These are phyloP conservation scores for Delichon dasypus DNA, from an alignment of 2,797 vertebrate species.

Conservation along the genomic window DNA sequence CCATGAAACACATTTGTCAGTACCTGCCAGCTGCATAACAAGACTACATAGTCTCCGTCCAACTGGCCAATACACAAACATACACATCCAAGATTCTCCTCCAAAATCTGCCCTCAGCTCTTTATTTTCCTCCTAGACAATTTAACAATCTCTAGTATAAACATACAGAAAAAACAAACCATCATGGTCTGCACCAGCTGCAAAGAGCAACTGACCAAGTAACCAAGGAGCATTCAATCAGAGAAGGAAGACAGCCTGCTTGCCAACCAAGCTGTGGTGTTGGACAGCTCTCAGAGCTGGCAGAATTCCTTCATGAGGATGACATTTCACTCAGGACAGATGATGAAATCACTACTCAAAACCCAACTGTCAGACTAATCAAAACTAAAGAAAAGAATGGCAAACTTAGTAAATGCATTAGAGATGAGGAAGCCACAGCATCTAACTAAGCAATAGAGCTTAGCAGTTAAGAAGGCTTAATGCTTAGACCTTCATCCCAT, in stretches of 20 bases:
- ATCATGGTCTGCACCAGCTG: neutral
- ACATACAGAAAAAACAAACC: neutral
- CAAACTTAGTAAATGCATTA: neutral
- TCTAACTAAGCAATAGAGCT: neutral
- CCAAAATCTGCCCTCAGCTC: neutral
- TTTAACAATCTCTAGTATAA: neutral
- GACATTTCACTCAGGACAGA: neutral
- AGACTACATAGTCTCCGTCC: neutral
- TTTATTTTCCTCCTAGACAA: neutral
- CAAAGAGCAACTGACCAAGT: neutral
- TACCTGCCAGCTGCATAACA: neutral
- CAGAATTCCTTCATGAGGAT: neutral
- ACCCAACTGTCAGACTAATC: neutral
- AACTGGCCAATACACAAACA: neutral
- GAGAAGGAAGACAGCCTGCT: neutral
- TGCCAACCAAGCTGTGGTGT: neutral
- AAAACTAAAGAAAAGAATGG: neutral
- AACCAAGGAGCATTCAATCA: neutral
- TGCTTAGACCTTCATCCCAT: conserved; percentile 12
- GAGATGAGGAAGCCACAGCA: neutral
- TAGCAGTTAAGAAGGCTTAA: conserved; percentile 27
- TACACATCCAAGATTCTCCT: neutral
- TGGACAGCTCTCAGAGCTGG: conserved; percentile 26
- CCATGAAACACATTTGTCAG: neutral
- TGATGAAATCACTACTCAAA: neutral